These are phyloP conservation scores for Ciona savignyi DNA, from an alignment of 23 tunicate species.

Conservation along the genomic window DNA sequence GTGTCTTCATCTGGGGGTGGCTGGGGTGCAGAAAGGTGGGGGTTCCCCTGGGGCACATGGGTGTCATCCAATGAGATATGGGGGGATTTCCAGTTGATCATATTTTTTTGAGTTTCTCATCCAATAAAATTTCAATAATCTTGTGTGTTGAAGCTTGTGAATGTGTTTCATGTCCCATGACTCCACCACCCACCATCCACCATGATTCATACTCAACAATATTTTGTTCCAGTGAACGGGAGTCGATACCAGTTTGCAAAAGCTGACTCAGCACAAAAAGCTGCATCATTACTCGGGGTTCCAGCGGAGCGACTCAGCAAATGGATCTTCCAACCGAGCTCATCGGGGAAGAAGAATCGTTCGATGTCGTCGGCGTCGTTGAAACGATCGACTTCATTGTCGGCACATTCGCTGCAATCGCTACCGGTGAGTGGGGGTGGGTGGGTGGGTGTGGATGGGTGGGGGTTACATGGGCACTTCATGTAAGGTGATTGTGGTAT, in stretches of 20 bases:
- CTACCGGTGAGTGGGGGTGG: background rate
- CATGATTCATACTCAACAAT: too few relatives aligned
- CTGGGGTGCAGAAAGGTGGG: slow-evolving; percentile 67
- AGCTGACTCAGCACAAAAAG: slow-evolving; percentile 95
- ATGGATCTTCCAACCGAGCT: slow-evolving; percentile 32
- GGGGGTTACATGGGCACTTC: too few relatives aligned
- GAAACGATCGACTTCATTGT: slow-evolving; percentile 39
- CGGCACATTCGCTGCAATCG: background rate
- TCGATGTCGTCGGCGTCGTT: slow-evolving; percentile 37
- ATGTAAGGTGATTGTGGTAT: too few relatives aligned
- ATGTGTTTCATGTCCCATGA: too few relatives aligned
- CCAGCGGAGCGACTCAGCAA: slow-evolving; percentile 50
- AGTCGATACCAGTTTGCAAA: slow-evolving; percentile 56
- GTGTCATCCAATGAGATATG: too few relatives aligned
- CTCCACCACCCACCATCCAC: too few relatives aligned
- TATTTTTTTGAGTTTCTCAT: too few relatives aligned
- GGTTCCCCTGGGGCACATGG: too few relatives aligned
- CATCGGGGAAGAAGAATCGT: background rate
- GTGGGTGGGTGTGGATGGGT: too few relatives aligned
- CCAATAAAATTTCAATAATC: too few relatives aligned
- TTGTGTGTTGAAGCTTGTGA: too few relatives aligned
- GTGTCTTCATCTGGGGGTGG: slow-evolving; percentile 77
- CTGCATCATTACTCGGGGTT: slow-evolving; percentile 84
- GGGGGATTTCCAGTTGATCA: too few relatives aligned
- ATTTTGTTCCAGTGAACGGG: slow-evolving; percentile 35